phyloP scores from a whole-genome alignment of 2,113 vertebrate genomes.

The Aegithalos caudatus region DNA sequence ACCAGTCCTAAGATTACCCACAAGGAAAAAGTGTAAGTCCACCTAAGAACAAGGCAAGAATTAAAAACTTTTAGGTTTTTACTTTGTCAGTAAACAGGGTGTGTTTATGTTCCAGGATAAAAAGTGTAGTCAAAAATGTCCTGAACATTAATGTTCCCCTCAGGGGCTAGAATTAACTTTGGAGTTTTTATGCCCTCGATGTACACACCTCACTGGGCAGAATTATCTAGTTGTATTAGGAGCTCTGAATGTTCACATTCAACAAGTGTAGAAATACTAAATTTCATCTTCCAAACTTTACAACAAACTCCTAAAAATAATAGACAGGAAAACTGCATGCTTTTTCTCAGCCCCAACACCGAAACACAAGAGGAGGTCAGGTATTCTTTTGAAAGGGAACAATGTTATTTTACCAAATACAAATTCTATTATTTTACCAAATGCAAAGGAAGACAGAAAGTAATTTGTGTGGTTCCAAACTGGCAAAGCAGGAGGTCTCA shows the following conservation, averaged over 20 bases:
- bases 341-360: neutral
- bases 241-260: neutral
- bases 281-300: neutral
- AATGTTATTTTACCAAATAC: neutral
- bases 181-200: neutral
- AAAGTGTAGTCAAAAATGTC: neutral
- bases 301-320: neutral
- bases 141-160: neutral
- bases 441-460: neutral
- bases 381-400: neutral
- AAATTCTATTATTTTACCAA: neutral
- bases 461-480: neutral
- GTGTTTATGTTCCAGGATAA: neutral
- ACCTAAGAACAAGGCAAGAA: neutral
- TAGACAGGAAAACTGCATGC: neutral
- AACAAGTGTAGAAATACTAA: neutral
- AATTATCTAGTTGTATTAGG: neutral
- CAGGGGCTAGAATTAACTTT: neutral
- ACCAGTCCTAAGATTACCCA: neutral
- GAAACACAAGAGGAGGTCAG: neutral
- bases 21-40: neutral
- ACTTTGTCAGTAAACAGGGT: neutral
- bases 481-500: neutral
- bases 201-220: neutral
- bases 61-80: neutral